Conservation (phyloP, 1,140 invertebrate genomes). For the Scylla paramamosain region DNA sequence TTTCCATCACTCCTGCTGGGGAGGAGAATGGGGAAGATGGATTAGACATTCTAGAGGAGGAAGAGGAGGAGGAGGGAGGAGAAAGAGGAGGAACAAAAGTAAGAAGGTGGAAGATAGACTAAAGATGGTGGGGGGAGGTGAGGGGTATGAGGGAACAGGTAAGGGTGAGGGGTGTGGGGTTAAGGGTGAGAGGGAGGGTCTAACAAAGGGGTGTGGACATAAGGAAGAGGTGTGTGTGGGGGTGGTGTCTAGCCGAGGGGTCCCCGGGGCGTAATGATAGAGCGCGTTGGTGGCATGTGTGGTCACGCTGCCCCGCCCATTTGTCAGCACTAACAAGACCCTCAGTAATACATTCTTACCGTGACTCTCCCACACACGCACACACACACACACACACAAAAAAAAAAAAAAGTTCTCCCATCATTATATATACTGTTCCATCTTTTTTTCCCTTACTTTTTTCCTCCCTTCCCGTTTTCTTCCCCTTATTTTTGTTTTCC, state of each 20-base stretch:
- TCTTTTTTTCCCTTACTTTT: background rate
- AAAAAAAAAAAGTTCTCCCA: background rate
- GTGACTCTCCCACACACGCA: background rate
- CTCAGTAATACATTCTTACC: background rate
- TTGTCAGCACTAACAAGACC: conserved; percentile 12
- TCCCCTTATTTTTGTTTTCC: no score
- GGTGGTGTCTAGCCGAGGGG: background rate
- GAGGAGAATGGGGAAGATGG: background rate
- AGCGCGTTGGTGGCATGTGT: background rate
- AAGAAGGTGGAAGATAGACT: background rate
- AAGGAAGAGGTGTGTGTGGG: background rate
- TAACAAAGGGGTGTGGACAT: background rate
- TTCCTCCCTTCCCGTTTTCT: no score
- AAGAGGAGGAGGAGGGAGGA: background rate
- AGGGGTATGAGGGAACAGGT: background rate
- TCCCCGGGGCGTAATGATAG: background rate
- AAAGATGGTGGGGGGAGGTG: background rate
- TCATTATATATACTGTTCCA: background rate
- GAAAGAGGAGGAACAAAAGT: background rate
- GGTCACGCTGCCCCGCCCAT: background rate
- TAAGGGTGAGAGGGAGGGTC: background rate
- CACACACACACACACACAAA: conserved; percentile 31
- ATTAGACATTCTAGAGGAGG: background rate
- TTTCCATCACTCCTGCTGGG: conserved; percentile 52
- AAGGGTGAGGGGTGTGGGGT: background rate